Conservation (phyloP, 2,797 vertebrate species). For the Enteromius unitaeniatus region DNA sequence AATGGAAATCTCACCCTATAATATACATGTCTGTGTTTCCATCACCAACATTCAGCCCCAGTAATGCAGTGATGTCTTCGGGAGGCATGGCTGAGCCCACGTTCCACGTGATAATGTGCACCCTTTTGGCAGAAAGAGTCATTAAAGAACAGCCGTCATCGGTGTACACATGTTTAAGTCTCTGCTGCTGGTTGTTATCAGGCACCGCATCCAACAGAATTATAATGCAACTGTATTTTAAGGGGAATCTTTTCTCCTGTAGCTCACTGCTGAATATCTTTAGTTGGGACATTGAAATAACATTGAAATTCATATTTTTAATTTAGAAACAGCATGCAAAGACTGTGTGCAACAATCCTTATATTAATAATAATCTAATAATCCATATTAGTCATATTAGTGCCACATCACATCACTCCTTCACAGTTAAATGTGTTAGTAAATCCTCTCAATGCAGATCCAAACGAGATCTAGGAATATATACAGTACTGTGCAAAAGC, state of each 20-base stretch:
- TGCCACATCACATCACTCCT: not conserved
- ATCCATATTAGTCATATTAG: no score
- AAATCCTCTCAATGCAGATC: not conserved
- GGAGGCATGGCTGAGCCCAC: constrained; percentile 94
- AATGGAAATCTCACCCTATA: constrained; percentile 84
- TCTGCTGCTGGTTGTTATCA: not conserved
- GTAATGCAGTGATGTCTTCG: constrained; percentile 88
- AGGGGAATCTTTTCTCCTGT: not conserved
- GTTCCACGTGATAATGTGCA: constrained; percentile 96
- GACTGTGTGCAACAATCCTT: not conserved
- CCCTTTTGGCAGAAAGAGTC: constrained; percentile 72
- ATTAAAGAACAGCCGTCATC: constrained; percentile 35
- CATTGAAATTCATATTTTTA: not conserved
- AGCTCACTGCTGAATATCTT: not conserved
- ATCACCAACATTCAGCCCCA: constrained; percentile 88
- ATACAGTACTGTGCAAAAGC: not conserved
- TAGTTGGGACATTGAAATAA: not conserved
- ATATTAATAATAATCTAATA: no score
- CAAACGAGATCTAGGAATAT: not conserved
- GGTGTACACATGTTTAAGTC: not conserved
- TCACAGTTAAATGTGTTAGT: not conserved
- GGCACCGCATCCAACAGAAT: not conserved
- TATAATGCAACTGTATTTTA: not conserved
- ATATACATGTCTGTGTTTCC: constrained; percentile 93
- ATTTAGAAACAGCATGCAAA: not conserved